Evolutionary conservation across 2,113 vertebrate genomes (phyloP).

Genomic region (Collichthys lucidus): DNA sequence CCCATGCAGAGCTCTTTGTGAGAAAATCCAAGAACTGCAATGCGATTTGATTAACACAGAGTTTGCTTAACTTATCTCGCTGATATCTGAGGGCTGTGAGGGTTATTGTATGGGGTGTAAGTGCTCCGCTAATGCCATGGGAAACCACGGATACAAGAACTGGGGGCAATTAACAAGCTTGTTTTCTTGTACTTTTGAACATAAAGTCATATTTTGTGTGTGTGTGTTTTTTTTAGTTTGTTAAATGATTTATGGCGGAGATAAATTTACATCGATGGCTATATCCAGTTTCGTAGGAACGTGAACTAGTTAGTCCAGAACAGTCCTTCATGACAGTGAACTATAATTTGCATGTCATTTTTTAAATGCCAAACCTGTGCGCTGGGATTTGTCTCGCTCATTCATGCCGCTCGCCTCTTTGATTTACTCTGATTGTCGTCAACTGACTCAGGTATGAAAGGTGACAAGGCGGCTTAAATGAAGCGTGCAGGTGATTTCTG

Average conservation of each 20-base stretch:
- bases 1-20: slow-evolving; percentile 18
- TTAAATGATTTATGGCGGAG: background rate
- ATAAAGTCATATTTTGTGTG: background rate
- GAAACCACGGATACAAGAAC: background rate
- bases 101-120: background rate
- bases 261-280: background rate
- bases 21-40: background rate
- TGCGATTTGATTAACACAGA: slow-evolving; percentile 12
- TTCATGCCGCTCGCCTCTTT: slow-evolving; percentile 2
- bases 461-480: slow-evolving; percentile 50
- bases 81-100: slow-evolving; percentile 15
- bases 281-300: slow-evolving; percentile 12
- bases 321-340: background rate
- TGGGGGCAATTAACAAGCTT: background rate
- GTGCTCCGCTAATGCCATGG: background rate
- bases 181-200: background rate
- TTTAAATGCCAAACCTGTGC: background rate
- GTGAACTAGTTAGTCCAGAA: slow-evolving; percentile 60
- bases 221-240: background rate
- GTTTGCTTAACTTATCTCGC: slow-evolving; percentile 56
- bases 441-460: slow-evolving; percentile 44
- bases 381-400: background rate
- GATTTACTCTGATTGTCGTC: background rate
- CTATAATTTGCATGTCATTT: slow-evolving; percentile 17
- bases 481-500: slow-evolving; percentile 54